These are phyloP conservation scores for Hyles lineata DNA, from an alignment of 2,888 invertebrate genomes.

Conservation along the genomic window DNA sequence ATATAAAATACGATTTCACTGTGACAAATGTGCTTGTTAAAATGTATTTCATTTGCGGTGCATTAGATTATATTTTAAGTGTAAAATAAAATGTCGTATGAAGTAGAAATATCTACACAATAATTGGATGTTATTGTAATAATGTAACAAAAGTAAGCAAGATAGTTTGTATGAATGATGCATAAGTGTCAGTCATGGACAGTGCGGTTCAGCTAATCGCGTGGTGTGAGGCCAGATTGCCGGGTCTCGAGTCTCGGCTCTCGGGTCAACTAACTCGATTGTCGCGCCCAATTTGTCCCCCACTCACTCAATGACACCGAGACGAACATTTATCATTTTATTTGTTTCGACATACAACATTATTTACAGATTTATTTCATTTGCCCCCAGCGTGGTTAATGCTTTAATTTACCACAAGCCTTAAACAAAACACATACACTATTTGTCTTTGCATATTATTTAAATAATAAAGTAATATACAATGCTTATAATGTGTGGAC, in stretches of 20 bases:
- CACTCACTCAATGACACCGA: conserved; percentile 58
- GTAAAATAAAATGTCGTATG: no score
- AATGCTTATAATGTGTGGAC: no score
- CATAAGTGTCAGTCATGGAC: not conserved
- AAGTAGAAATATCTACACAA: no score
- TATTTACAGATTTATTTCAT: conserved; percentile 48
- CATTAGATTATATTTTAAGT: no score
- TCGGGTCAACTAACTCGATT: conserved; percentile 82
- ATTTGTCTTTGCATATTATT: not conserved
- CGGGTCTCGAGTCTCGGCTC: conserved; percentile 39
- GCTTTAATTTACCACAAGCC: not conserved
- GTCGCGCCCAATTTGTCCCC: conserved; percentile 79
- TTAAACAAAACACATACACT: not conserved
- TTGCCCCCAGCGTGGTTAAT: not conserved
- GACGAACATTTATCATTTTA: conserved; percentile 57
- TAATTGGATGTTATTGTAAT: no score
- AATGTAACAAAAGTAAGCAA: no score
- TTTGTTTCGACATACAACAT: conserved; percentile 29
- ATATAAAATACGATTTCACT: no score
- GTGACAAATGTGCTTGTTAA: no score
- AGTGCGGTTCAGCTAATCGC: conserved; percentile 56
- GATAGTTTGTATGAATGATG: no score
- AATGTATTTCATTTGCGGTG: no score
- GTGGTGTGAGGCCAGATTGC: conserved; percentile 62
- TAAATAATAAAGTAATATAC: not conserved